Percentiles rank a stretch among this genome's conserved stretches.
These are phyloP conservation scores for Rhinichthys klamathensis DNA, from an alignment of 2,113 vertebrate species.

Conservation along the genomic window DNA sequence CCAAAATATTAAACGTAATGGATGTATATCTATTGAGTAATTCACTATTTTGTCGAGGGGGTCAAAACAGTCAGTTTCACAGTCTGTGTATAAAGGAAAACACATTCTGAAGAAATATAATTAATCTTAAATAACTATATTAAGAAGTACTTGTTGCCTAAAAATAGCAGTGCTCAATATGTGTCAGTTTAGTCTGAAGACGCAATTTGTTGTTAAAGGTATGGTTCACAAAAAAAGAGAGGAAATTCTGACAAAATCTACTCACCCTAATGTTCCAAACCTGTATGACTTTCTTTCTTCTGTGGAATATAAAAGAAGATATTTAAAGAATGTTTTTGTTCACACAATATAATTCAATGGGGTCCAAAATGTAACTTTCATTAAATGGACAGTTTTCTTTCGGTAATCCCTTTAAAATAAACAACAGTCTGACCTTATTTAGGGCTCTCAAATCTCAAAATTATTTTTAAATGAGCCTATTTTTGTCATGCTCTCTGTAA, in stretches of 20 bases:
- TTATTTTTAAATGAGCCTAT: background rate
- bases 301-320: background rate
- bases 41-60: too few species aligned
- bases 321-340: background rate
- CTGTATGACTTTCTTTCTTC: background rate
- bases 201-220: background rate
- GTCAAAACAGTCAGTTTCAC: background rate
- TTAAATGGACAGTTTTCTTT: background rate
- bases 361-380: background rate
- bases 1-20: too few species aligned
- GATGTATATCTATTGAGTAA: too few species aligned
- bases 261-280: background rate
- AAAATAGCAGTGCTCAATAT: background rate
- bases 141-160: background rate
- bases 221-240: background rate
- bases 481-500: background rate
- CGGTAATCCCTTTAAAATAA: background rate
- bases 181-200: background rate
- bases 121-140: background rate
- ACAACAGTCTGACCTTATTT: background rate
- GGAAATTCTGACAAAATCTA: background rate
- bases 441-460: background rate
- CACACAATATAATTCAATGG: background rate
- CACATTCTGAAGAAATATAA: too few species aligned
- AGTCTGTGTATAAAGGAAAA: background rate